Percentiles rank a stretch among this genome's conserved stretches.
Evolutionary conservation across 1,140 invertebrate species (phyloP).

Genomic region (Spodoptera frugiperda): DNA sequence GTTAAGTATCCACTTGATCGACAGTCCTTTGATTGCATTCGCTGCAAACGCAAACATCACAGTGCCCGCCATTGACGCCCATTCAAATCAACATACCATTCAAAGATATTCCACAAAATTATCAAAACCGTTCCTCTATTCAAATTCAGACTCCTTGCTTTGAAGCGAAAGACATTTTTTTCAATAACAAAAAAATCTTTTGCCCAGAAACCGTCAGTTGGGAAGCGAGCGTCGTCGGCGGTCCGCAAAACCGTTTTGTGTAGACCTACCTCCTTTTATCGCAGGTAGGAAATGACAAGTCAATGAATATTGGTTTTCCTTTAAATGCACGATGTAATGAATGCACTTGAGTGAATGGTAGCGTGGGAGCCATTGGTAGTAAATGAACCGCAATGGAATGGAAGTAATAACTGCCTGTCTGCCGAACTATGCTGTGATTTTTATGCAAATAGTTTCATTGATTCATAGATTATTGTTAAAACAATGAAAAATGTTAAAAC

Average conservation of each 20-base stretch:
- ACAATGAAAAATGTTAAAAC: no score
- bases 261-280: slow-evolving; percentile 9
- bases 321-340: slow-evolving; percentile 49
- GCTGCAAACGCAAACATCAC: no score
- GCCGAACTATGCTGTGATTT: slow-evolving; percentile 16
- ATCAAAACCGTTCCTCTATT: slow-evolving; percentile 19
- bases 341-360: slow-evolving; percentile 47
- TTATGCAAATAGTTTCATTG: slow-evolving; percentile 7
- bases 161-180: slow-evolving; percentile 11
- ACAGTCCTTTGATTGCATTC: no score
- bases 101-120: slow-evolving; percentile 6
- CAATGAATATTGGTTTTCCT: slow-evolving; percentile 1
- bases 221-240: slow-evolving; percentile 38
- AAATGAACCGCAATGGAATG: slow-evolving; percentile 48
- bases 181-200: slow-evolving; percentile 20
- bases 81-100: slow-evolving; percentile 23
- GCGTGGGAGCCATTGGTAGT: slow-evolving; percentile 45
- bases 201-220: slow-evolving; percentile 27
- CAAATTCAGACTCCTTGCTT: slow-evolving; percentile 3
- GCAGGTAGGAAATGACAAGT: background rate
- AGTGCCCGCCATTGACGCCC: background rate
- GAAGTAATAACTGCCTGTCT: slow-evolving; percentile 42
- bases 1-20: no score
- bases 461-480: slow-evolving; percentile 7
- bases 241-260: slow-evolving; percentile 16